Evolutionary conservation across 2,113 vertebrate species (phyloP), one percentile per base, ranked within the genome.

Genomic region (Cynoglossus semilaevis): DNA sequence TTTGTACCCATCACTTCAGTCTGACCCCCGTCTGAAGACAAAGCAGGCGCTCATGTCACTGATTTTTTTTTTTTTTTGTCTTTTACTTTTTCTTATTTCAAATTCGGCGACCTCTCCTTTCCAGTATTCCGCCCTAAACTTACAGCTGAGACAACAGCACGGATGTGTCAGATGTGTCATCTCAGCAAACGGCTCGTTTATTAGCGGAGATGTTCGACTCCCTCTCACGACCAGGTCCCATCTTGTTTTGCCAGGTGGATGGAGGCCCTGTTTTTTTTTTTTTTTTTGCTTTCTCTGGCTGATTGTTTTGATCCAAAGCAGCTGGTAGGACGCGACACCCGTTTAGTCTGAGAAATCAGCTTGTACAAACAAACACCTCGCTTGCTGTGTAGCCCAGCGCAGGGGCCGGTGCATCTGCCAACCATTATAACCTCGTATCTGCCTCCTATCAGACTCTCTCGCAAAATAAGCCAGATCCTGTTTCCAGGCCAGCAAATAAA

Each of bases 211-310:
- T 89, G 92, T 90, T 85, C 80, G 70, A 69, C 43, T 83, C 69
- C 17, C 88, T 87, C 90, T 94, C 91, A 88, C 66, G 62, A 75
- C 10, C 62, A 47, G 70, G 66, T 87, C 74, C 59, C 88, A 88
- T 92, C 87, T 91, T 95, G 92, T 96, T 96, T 95, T 94, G 90
- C 91, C 94, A 96, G 96, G 94, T 98, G 94, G 69, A 80, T 36
- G 2, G 54, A 55, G 73, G 67, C 54, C 52, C 29, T 67, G 2
- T 29, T 29, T 29, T 29, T 29, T 29, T 29, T 29, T 29, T 29
- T 29, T 29, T 70, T 63, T 62, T 61, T 41, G 15, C 54, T 90
- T 81, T 75, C 69, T 72, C 54, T 44, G 58, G 75, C 72, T 77
- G 89, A n/a, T 81, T 86, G 82, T 80, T 89, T 88, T 94, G 92